These are phyloP conservation scores for Gobio gobio DNA, from an alignment of 2,113 vertebrate genomes.

Conservation along the genomic window DNA sequence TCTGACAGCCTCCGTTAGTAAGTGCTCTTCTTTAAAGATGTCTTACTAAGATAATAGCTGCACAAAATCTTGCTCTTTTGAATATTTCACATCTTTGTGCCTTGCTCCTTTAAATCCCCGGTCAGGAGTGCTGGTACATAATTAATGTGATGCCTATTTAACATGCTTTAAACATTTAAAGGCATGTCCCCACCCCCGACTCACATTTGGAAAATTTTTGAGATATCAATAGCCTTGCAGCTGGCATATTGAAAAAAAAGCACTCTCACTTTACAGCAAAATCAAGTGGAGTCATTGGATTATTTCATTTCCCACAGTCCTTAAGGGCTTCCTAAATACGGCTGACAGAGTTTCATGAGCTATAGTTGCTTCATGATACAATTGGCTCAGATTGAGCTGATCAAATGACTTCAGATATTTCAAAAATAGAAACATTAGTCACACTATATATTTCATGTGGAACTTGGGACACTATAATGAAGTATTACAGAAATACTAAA, in stretches of 20 bases:
- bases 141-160: conserved; percentile 57
- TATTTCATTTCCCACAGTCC: conserved; percentile 7
- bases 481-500: not conserved
- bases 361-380: not conserved
- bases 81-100: conserved; percentile 47
- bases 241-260: conserved; percentile 38
- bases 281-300: conserved; percentile 16
- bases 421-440: not conserved
- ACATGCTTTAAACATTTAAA: conserved; percentile 59
- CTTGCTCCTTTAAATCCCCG: conserved; percentile 36
- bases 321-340: conserved; percentile 5
- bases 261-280: conserved; percentile 12
- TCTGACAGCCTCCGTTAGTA: conserved; percentile 10
- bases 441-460: not conserved
- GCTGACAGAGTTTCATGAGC: conserved; percentile 7
- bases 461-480: not conserved
- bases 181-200: conserved; percentile 29
- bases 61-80: conserved; percentile 36
- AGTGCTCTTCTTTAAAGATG: not conserved
- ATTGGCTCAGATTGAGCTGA: not conserved
- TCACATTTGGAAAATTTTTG: conserved; percentile 23
- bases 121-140: conserved; percentile 50
- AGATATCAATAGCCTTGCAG: conserved; percentile 49
- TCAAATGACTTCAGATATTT: not conserved
- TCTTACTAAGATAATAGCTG: conserved; percentile 39